Evolutionary conservation across 2,113 vertebrate species (phyloP), one percentile per base, ranked within the genome.

Genomic region (Nothoprocta perdicaria): DNA sequence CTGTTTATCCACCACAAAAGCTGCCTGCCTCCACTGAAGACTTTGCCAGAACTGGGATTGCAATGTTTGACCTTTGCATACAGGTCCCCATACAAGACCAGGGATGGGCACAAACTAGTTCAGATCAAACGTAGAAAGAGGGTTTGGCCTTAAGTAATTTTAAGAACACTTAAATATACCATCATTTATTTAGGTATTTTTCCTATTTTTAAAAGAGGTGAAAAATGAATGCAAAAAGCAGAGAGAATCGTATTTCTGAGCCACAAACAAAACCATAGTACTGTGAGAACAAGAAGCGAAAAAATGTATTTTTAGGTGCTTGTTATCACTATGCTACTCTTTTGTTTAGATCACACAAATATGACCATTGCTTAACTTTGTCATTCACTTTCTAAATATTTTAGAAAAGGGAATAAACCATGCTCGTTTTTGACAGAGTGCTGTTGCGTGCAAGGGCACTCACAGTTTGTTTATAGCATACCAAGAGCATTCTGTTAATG

Each of bases 401-500:
- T 92, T 43, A 73, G 84, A 22, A 27, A 63, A 53, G 14, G 67
- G 79, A 79, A 63, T 52, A 69, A 35, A 73, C 69, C 43, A 3
- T 0, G 0, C 52, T 80, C n/a, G 17, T 94, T 96, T 95, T 73
- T 96, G 92, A 92, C 58, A 74, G 52, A 52, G 53, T 48, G 24
- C 50, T 53, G 90, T 40, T 52, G 38, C 73, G 12, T 48, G 52
- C 65, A 16, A 45, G 67, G 53, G 63, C 83, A 17, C 57, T 84
- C 89, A 71, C 10, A 45, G 92, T 84, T 84, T 90, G 88, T 92
- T 95, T 83, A 63, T 53, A 27, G 29, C 84, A 69, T 73, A 84
- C 88, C 92, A 38, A 80, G 84, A 82, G 55, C 76, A 80, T 82
- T 95, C 95, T 89, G 89, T 78, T 91, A 94, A 80, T 45, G 95